These are phyloP conservation scores for Halcyon malimbica DNA, from an alignment of 2,113 vertebrate species.

Conservation along the genomic window DNA sequence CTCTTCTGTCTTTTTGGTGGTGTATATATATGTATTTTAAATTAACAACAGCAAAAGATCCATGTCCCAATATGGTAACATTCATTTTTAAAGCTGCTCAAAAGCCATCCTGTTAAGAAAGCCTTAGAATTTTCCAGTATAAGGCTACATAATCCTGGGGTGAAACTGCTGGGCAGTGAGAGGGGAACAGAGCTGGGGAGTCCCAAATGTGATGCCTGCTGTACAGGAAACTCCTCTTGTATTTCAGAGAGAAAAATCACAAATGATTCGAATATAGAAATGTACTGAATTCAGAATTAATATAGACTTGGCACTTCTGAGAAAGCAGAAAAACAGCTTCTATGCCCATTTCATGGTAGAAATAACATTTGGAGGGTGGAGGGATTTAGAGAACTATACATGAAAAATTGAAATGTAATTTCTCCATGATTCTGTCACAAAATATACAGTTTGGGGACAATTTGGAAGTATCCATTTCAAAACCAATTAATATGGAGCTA, in stretches of 20 bases:
- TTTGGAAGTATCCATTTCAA: background rate
- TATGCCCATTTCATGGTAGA: background rate
- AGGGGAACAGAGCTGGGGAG: background rate
- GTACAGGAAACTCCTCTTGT: background rate
- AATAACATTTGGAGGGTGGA: background rate
- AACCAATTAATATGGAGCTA: background rate
- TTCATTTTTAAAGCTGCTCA: background rate
- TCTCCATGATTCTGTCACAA: background rate
- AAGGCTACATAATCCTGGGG: background rate
- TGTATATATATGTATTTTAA: background rate
- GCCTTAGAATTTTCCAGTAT: background rate
- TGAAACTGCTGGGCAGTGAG: background rate
- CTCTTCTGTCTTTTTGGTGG: background rate
- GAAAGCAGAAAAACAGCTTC: background rate
- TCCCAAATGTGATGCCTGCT: rapidly evolving
- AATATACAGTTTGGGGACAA: background rate
- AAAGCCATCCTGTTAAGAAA: background rate
- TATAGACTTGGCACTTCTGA: background rate
- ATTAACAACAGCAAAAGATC: background rate
- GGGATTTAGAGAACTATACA: background rate
- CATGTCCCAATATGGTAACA: background rate
- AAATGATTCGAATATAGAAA: background rate
- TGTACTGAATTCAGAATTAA: background rate
- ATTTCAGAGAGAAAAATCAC: background rate
- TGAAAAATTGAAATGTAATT: background rate